These are phyloP conservation scores for Enteromius anoplus DNA, from an alignment of 2,797 vertebrate species.

Conservation along the genomic window DNA sequence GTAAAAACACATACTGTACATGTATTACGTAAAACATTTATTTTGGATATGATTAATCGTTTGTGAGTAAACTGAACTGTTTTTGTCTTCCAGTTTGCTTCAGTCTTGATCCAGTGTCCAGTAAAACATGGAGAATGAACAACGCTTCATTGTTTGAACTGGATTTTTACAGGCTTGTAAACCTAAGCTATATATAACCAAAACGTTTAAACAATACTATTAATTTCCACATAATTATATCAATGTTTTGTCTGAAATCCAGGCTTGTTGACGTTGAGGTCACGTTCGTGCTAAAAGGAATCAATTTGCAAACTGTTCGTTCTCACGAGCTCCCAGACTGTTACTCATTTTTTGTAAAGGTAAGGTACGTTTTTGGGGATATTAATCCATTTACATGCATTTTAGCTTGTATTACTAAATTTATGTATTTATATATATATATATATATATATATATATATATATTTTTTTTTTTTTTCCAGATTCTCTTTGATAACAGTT, in stretches of 20 bases:
- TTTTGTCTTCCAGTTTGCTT: constrained; percentile 67
- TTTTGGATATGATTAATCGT: too few relatives aligned
- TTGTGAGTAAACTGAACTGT: constrained; percentile 8
- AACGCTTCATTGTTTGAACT: constrained; percentile 77
- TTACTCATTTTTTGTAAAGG: constrained; percentile 86
- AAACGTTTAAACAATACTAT: background rate
- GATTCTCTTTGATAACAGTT: constrained; percentile 92
- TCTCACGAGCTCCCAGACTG: constrained; percentile 91
- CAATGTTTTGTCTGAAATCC: constrained; percentile 36
- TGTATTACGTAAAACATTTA: too few relatives aligned
- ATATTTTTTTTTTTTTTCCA: constrained; percentile 59
- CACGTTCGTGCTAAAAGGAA: constrained; percentile 88
- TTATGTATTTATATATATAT: too few relatives aligned
- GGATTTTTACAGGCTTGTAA: constrained; percentile 76
- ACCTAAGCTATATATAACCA: background rate
- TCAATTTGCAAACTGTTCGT: constrained; percentile 90
- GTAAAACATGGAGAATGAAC: constrained; percentile 63
- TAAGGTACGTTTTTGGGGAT: constrained; percentile 64
- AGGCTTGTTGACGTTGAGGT: constrained; percentile 89
- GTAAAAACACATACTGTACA: too few relatives aligned
- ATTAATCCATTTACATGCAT: background rate
- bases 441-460: too few relatives aligned
- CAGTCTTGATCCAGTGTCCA: constrained; percentile 65
- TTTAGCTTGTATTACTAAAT: background rate
- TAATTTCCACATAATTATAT: background rate